Evolutionary conservation across 2,113 vertebrate species (phyloP).

Genomic region (Malurus alboscapulatus): DNA sequence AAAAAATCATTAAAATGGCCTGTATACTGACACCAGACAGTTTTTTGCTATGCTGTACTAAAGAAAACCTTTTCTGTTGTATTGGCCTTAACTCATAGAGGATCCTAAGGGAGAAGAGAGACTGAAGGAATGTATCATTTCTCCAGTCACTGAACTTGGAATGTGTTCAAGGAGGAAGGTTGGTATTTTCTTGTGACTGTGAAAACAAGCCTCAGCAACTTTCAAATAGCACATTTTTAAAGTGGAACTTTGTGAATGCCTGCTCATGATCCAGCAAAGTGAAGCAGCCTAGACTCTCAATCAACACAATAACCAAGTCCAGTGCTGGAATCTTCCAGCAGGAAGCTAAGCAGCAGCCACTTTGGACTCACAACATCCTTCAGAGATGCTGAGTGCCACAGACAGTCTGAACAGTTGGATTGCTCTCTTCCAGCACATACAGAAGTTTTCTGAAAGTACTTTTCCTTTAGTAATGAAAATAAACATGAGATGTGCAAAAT

Average conservation of each 20-base stretch:
- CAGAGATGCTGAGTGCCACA: neutral
- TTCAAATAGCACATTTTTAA: neutral
- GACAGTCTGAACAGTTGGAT: neutral
- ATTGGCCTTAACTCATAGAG: neutral
- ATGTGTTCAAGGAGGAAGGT: neutral
- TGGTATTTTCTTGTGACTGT: neutral
- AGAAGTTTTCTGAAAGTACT: neutral
- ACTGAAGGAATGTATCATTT: neutral
- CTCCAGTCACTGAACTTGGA: neutral
- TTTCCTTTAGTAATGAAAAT: neutral
- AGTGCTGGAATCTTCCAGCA: neutral
- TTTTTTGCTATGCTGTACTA: neutral
- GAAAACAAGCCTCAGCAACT: neutral
- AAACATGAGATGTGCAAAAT: neutral
- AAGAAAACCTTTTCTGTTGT: neutral
- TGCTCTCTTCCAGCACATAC: neutral
- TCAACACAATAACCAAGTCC: fast-evolving
- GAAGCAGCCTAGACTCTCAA: neutral
- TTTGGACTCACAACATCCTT: neutral
- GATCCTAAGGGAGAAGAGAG: neutral
- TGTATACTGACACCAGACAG: neutral
- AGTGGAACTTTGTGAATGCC: neutral
- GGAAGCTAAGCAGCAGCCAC: neutral
- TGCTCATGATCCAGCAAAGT: neutral
- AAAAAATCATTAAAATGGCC: neutral